Base-by-base conservation (phyloP, 2,113 vertebrate species). In the Procavia capensis region DNA sequence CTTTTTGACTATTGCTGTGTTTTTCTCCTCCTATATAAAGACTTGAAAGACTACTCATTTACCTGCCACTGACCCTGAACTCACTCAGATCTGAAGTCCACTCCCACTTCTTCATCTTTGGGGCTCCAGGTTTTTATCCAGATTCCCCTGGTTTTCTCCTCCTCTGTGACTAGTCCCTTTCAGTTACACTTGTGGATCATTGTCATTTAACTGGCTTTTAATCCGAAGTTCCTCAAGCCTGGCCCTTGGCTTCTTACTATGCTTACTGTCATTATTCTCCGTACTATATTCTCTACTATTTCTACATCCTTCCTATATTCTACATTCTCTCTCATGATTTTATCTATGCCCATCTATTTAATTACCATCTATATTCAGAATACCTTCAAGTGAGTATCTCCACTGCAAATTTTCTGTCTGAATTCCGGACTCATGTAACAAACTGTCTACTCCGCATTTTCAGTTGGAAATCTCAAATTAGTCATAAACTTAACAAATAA, bases 381-480 rank as follows among this genome's bases (percentile, higher is more conserved):
- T n/a, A 61, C 29, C 57, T 92, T 92, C 85, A 85, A 50, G 41
- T 29, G 54, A 83, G 14, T 31, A 22, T 88, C 61, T 95, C 41
- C 34, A 66, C 43, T 86, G 68, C 41, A 76, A 66, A 80, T 13
- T 39, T 88, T 81, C 31, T 34, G 22, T 84, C 50, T 63, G 27
- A 92, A 31, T 19, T 50, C 36, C 39, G 86, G 45, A 83, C 11
- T 36, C 31, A 45, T 59, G 70, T 25, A 47, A 80, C 17, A 45
- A 87, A 90, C 54, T 79, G 54, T 59, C 34, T 24, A 85, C 34
- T 36, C 57, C 66, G 6, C 16, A 39, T 66, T 24, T 41, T 45
- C 36, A 39, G 22, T 20, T 57, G 54, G n/a, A 79, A 68, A 7
- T 85, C 43, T 92, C 76, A 84, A 22, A 57, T 31, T 72, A 82